Percentiles rank a stretch among this genome's conserved stretches.
Conservation (phyloP, 1,140 invertebrate genomes). For the Drosophila pandora region DNA sequence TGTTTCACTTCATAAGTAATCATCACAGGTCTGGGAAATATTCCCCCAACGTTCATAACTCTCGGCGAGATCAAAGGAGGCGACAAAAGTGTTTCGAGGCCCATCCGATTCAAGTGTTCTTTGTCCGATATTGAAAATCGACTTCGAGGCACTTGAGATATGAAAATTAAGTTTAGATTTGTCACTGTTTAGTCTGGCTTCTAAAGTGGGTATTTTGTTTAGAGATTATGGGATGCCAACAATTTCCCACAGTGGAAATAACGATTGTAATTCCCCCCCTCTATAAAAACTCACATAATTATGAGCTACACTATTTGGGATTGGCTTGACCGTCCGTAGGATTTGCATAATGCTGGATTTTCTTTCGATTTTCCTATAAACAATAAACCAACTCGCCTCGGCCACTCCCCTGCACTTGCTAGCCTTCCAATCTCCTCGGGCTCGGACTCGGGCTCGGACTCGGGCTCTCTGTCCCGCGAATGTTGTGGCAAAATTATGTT, state of each 20-base stretch:
- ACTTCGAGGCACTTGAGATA: slow-evolving; percentile 42
- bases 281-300: slow-evolving; percentile 34
- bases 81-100: slow-evolving; percentile 36
- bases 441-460: not conserved
- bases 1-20: slow-evolving; percentile 53
- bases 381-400: slow-evolving; percentile 37
- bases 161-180: slow-evolving; percentile 45
- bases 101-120: slow-evolving; percentile 22
- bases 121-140: slow-evolving; percentile 4
- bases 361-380: slow-evolving; percentile 33
- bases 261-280: not conserved
- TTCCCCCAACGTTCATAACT: slow-evolving; percentile 46
- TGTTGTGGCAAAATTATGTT: slow-evolving; percentile 63
- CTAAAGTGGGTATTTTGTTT: slow-evolving; percentile 25
- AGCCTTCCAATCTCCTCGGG: slow-evolving; percentile 8
- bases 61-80: slow-evolving; percentile 63
- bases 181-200: slow-evolving; percentile 63
- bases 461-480: slow-evolving; percentile 21
- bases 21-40: slow-evolving; percentile 55
- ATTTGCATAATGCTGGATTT: slow-evolving; percentile 54
- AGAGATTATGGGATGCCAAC: slow-evolving; percentile 6
- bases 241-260: slow-evolving; percentile 42
- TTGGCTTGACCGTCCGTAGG: slow-evolving; percentile 37
- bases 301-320: slow-evolving; percentile 45
- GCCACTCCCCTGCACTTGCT: slow-evolving; percentile 53